phyloP scores from a whole-genome alignment of 2,797 vertebrate genomes.

The Scolopax rusticola region DNA sequence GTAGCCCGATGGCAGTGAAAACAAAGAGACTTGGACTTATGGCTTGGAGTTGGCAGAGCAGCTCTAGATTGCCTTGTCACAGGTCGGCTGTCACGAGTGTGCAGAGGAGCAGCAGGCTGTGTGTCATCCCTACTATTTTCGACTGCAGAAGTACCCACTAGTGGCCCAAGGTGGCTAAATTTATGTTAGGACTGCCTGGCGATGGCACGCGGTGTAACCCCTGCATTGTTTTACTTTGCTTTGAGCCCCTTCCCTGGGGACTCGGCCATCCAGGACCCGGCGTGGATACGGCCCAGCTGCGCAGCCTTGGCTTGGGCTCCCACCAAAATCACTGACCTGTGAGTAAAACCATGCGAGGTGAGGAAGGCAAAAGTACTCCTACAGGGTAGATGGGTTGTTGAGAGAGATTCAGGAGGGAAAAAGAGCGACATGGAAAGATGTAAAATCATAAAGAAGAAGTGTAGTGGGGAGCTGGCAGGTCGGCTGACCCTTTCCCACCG shows the following conservation, averaged over 20 bases:
- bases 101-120: neutral
- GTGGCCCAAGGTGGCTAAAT: constrained; percentile 15
- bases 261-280: rapidly evolving
- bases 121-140: constrained; percentile 51
- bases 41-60: neutral
- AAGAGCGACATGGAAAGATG: neutral
- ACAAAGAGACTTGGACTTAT: neutral
- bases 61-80: neutral
- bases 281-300: rapidly evolving
- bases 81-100: neutral
- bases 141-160: neutral
- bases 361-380: neutral
- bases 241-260: neutral
- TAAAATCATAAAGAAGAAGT: neutral
- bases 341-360: rapidly evolving
- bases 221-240: neutral
- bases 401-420: neutral
- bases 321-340: rapidly evolving
- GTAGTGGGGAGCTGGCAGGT: neutral
- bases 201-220: rapidly evolving
- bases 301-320: rapidly evolving
- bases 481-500: neutral
- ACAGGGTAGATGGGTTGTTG: rapidly evolving
- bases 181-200: neutral
- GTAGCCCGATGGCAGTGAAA: neutral